Evolutionary conservation across 2,113 vertebrate species (phyloP).

Genomic region (Sialia sialis): DNA sequence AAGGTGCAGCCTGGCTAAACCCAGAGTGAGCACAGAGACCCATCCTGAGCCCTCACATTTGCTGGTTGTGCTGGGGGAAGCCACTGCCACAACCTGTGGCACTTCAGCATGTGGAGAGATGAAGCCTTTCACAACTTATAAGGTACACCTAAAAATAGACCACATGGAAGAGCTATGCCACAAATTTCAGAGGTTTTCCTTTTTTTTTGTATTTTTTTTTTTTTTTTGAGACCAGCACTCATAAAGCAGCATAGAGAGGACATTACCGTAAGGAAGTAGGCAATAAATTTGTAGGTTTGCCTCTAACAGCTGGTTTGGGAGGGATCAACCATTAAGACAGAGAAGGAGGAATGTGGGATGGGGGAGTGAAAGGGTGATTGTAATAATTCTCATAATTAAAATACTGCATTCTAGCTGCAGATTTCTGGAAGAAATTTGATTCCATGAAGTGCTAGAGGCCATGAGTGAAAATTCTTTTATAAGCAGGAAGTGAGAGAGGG

Average conservation of each 20-base stretch:
- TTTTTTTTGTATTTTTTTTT: background rate
- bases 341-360: conserved; percentile 1
- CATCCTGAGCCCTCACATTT: rapidly evolving
- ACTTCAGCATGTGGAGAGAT: rapidly evolving
- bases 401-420: conserved; percentile 32
- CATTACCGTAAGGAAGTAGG: conserved; percentile 4
- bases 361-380: conserved; percentile 36
- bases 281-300: conserved; percentile 11
- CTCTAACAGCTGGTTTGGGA: conserved; percentile 41
- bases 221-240: background rate
- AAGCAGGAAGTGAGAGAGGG: conserved; percentile 62
- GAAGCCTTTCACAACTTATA: background rate
- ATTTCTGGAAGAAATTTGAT: conserved; percentile 60
- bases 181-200: background rate
- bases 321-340: background rate
- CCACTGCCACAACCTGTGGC: background rate
- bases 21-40: rapidly evolving
- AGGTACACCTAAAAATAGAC: background rate
- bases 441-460: conserved; percentile 61
- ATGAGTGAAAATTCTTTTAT: conserved; percentile 61
- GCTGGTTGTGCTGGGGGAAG: background rate
- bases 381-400: conserved; percentile 65
- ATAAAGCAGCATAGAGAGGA: background rate
- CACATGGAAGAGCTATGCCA: background rate
- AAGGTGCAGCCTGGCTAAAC: background rate